Percentiles rank a stretch among this genome's conserved stretches.
These are phyloP conservation scores for Noctuana brunneofusca DNA, from an alignment of 2,888 invertebrate genomes.

Conservation along the genomic window DNA sequence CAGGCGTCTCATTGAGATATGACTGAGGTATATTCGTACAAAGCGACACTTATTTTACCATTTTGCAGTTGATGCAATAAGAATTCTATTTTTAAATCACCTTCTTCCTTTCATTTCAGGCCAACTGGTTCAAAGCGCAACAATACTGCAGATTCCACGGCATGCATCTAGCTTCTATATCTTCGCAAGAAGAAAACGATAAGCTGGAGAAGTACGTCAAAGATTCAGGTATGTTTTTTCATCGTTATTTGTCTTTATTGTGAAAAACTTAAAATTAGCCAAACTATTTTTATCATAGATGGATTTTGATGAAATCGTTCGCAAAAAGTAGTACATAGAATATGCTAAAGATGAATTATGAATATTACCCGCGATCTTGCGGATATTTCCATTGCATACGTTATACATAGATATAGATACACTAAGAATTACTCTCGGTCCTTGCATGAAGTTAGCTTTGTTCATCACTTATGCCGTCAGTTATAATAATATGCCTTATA, in stretches of 20 bases:
- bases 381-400: too few relatives aligned
- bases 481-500: background rate
- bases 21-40: too few relatives aligned
- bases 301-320: too few relatives aligned
- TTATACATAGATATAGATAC: too few relatives aligned
- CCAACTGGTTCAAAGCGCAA: constrained; percentile 95
- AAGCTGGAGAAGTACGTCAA: constrained; percentile 94
- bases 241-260: too few relatives aligned
- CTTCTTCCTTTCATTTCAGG: constrained; percentile 81
- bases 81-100: constrained; percentile 4
- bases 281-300: too few relatives aligned
- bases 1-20: too few relatives aligned
- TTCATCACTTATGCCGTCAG: too few relatives aligned
- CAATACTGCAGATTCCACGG: constrained; percentile 97
- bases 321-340: too few relatives aligned
- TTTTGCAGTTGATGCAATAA: constrained; percentile 7
- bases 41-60: constrained; percentile 3
- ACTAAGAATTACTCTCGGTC: background rate
- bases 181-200: constrained; percentile 95
- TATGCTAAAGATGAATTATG: too few relatives aligned
- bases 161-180: constrained; percentile 95
- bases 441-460: background rate
- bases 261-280: too few relatives aligned
- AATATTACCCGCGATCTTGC: too few relatives aligned
- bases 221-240: constrained; percentile 87